phyloP scores from a whole-genome alignment of 2,113 vertebrate genomes.

The Chunga burmeisteri region DNA sequence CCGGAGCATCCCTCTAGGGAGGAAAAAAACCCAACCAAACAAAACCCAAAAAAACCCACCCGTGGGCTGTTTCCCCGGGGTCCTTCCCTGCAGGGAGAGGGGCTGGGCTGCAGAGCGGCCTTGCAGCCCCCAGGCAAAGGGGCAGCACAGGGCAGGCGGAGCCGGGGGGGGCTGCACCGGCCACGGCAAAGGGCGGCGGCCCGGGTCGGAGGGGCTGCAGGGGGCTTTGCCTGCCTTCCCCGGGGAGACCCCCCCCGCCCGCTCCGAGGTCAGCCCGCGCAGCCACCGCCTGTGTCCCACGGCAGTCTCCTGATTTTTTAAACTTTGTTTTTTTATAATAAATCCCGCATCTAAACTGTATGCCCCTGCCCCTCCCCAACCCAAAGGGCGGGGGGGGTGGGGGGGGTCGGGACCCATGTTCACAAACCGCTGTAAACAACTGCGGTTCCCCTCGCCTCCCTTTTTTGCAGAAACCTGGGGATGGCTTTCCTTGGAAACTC shows the following conservation, averaged over 20 bases:
- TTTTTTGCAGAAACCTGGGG: not conserved
- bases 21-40: not conserved
- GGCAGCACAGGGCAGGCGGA: not conserved
- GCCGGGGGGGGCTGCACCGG: not conserved
- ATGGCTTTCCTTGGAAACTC: not conserved
- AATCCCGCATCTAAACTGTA: not conserved
- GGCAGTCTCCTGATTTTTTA: fast-evolving
- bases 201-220: not conserved
- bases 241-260: too few relatives aligned
- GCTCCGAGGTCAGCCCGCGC: too few relatives aligned
- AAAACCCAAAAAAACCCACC: too few relatives aligned
- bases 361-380: too few relatives aligned
- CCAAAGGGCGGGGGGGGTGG: too few relatives aligned
- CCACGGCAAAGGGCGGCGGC: not conserved
- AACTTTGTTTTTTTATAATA: fast-evolving
- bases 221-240: not conserved
- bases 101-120: not conserved
- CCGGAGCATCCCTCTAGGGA: fast-evolving
- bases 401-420: not conserved
- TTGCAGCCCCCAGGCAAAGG: not conserved
- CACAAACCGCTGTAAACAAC: not conserved
- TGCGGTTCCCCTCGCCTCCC: not conserved
- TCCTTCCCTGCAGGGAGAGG: not conserved
- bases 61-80: not conserved
- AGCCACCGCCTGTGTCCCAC: not conserved